Conservation (phyloP, 1,140 invertebrate genomes). For the Lerema accius region DNA sequence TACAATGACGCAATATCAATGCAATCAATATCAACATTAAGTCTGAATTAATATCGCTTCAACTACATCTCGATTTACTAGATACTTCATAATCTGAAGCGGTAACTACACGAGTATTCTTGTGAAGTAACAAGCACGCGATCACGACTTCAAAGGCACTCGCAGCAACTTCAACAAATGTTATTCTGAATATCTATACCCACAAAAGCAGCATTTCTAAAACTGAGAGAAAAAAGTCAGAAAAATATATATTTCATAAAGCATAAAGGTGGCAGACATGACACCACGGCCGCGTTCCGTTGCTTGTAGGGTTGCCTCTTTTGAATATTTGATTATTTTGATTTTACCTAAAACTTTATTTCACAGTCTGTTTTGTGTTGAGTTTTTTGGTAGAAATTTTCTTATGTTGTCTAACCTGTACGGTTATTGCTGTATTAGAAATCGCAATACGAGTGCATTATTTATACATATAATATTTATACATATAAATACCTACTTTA, state of each 20-base stretch:
- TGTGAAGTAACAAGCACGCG: conserved; percentile 26
- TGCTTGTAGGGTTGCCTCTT: conserved; percentile 4
- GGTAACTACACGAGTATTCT: conserved; percentile 21
- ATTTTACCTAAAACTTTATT: too few relatives aligned
- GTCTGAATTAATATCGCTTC: background rate
- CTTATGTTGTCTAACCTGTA: too few relatives aligned
- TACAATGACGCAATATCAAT: too few relatives aligned
- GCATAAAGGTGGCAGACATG: conserved; percentile 48
- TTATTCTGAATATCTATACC: conserved; percentile 37
- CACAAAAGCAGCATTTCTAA: conserved; percentile 49
- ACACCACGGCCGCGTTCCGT: conserved; percentile 50
- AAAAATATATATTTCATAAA: conserved; percentile 58
- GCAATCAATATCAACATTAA: background rate
- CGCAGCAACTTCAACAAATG: conserved; percentile 18
- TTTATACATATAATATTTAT: too few relatives aligned
- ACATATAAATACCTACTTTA: too few relatives aligned
- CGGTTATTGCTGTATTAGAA: too few relatives aligned
- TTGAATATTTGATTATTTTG: too few relatives aligned
- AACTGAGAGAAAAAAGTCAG: conserved; percentile 48
- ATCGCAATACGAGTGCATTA: too few relatives aligned
- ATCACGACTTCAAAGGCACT: conserved; percentile 22
- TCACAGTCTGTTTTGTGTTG: too few relatives aligned
- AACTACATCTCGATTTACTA: background rate
- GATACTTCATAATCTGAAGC: conserved; percentile 9
- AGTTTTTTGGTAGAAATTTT: too few relatives aligned